Evolutionary conservation across 2,113 vertebrate species (phyloP).

Genomic region (Channa maculata): DNA sequence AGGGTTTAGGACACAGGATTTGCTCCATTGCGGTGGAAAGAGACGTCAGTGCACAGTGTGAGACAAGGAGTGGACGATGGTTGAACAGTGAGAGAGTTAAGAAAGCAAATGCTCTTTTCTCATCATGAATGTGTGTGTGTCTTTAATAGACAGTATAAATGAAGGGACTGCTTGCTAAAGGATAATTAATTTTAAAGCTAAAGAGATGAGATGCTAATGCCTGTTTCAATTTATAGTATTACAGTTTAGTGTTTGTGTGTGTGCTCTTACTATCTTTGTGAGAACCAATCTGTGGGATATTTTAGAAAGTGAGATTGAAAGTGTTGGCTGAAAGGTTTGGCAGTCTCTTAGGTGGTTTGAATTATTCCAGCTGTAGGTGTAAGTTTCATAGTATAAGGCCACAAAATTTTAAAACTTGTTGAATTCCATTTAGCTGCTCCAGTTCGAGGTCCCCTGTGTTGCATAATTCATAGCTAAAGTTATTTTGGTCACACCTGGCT

Average conservation of each 20-base stretch:
- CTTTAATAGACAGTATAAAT: not conserved
- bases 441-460: too few species aligned
- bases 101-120: constrained; percentile 5
- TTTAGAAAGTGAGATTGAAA: too few species aligned
- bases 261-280: not conserved
- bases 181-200: constrained; percentile 25
- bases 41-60: constrained; percentile 6
- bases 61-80: not conserved
- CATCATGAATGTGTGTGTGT: not conserved
- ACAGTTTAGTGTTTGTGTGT: not conserved
- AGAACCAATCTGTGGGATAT: not conserved
- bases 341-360: too few species aligned
- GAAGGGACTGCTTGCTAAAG: constrained; percentile 9
- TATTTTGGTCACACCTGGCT: too few species aligned
- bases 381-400: too few species aligned
- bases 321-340: too few species aligned
- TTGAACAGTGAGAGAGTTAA: not conserved
- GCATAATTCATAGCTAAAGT: too few species aligned
- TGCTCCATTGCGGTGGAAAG: constrained; percentile 3
- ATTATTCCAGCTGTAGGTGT: too few species aligned
- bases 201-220: not conserved
- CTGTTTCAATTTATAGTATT: not conserved
- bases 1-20: constrained; percentile 12
- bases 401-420: too few species aligned
- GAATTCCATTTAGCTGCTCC: too few species aligned